Evolutionary conservation across 2,113 vertebrate genomes (phyloP), one percentile per base, ranked within the genome.

Genomic region (Chaetodon trifascialis): DNA sequence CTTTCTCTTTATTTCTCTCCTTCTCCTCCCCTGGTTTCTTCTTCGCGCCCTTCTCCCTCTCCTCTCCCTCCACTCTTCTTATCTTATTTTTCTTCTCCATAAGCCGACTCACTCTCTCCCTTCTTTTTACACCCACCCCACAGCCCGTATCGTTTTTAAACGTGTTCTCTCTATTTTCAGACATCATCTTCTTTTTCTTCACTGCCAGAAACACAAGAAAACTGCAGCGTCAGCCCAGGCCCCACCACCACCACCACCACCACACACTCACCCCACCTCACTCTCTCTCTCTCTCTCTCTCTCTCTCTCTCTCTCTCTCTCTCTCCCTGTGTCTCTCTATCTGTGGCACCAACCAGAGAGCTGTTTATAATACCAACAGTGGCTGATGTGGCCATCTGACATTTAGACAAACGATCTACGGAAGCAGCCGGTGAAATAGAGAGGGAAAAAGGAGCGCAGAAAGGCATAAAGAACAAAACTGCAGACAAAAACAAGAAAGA

Each of bases 91-190:
- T 85, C 44, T 78, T 68, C 73, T 71, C 51, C 30, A 79, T 85
- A 84, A 91, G 73, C 73, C 21, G 17, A 69, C 77, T 83, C 83
- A 72, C 69, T 74, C 63, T 58, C 64, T 73, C 40, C 46, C 72
- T 83, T 40, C 58, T 56, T 65, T 65, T 80, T 54, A 76, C 77
- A 73, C 78, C 82, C 84, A 16, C 42, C 83, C 54, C 15, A 64
- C 80, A 67, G 42, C 71, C 76, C 60, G 44, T 76, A 87, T 91
- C 42, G 74, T 85, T 90, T 89, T 83, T 66, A 79, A 90, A 92
- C 81, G 82, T 81, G 78, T 91, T 87, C 80, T 73, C 82, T 89
- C 74, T 79, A 87, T 92, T 91, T 86, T 82, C 83, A 88, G 78
- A 91, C 87, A 72, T 86, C 72, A 80, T 88, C 19, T 79, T 84